These are phyloP conservation scores for Cactoblastis cactorum DNA, from an alignment of 2,888 invertebrate genomes.

Conservation along the genomic window DNA sequence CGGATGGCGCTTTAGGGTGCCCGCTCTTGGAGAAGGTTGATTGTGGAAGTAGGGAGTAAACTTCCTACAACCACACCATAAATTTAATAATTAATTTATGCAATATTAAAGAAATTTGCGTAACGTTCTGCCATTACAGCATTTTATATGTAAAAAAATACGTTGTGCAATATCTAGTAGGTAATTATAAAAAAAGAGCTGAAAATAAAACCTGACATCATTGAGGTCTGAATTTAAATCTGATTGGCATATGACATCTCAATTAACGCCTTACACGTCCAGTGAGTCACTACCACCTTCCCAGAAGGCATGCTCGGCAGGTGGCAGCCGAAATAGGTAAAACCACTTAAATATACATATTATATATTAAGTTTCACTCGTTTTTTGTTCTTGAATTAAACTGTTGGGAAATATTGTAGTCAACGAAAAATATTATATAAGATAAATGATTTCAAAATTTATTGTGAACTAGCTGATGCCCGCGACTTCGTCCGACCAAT, in stretches of 20 bases:
- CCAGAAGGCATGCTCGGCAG: conserved; percentile 4
- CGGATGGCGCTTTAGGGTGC: too few relatives aligned
- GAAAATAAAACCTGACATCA: conserved; percentile 3
- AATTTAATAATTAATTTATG: too few relatives aligned
- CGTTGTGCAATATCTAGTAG: too few relatives aligned
- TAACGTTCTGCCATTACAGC: too few relatives aligned
- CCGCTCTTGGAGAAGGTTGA: too few relatives aligned
- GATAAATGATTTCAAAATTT: not conserved
- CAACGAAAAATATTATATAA: not conserved
- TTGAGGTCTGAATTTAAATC: conserved; percentile 15
- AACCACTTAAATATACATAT: conserved; percentile 1
- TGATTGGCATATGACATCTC: conserved; percentile 10
- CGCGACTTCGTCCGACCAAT: too few relatives aligned
- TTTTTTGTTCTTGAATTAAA: not conserved
- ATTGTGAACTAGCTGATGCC: too few relatives aligned
- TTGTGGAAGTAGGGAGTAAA: too few relatives aligned
- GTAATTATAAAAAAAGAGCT: not conserved
- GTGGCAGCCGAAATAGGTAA: conserved; percentile 2
- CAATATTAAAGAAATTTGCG: too few relatives aligned
- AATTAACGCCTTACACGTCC: conserved; percentile 3
- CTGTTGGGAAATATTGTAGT: not conserved
- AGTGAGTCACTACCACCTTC: not conserved
- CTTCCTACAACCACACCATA: too few relatives aligned
- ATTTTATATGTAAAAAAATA: too few relatives aligned
- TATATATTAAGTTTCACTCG: not conserved